Base-by-base conservation (phyloP, 2,888 invertebrate genomes). In the Serripes groenlandicus region DNA sequence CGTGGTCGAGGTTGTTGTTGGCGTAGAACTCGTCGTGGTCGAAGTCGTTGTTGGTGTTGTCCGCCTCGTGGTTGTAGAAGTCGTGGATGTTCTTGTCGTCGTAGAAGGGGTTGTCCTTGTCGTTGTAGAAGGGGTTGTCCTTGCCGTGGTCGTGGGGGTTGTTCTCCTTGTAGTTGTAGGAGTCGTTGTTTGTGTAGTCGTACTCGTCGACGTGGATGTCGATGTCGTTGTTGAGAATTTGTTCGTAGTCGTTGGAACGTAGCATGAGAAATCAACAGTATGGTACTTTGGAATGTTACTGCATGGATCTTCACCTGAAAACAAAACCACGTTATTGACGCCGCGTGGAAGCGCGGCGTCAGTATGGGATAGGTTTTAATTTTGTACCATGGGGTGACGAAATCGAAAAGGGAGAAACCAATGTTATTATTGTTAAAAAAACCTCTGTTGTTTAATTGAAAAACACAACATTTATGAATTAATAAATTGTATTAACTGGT, bases 301-400 rank as follows among this genome's bases (percentile, higher is more conserved):
- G 73, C 90, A 90, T 15, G 90, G 90, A 69, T 90, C 85, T 66
- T 90, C 89, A 23, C 88, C 88, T 85, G 75, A 9, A 78, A 49
- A 18, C 1, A n/a, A n/a, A n/a, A n/a, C n/a, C n/a, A 56, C 0
- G 70, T 73, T 15, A 75, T 1, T n/a, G n/a, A n/a, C n/a, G n/a
- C n/a, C n/a, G n/a, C n/a, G n/a, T n/a, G n/a, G n/a, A n/a, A n/a
- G n/a, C n/a, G n/a, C n/a, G n/a, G n/a, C n/a, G n/a, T n/a, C n/a
- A n/a, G n/a, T n/a, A n/a, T n/a, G n/a, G n/a, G n/a, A n/a, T n/a
- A n/a, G n/a, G n/a, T n/a, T n/a, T n/a, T n/a, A n/a, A n/a, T n/a
- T n/a, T n/a, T n/a, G n/a, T n/a, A n/a, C n/a, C n/a, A n/a, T n/a
- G n/a, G n/a, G n/a, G n/a, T n/a, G n/a, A n/a, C n/a, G n/a, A n/a